Base-by-base conservation (phyloP, 2,888 invertebrate genomes). In the Glaucopsyche alexis region DNA sequence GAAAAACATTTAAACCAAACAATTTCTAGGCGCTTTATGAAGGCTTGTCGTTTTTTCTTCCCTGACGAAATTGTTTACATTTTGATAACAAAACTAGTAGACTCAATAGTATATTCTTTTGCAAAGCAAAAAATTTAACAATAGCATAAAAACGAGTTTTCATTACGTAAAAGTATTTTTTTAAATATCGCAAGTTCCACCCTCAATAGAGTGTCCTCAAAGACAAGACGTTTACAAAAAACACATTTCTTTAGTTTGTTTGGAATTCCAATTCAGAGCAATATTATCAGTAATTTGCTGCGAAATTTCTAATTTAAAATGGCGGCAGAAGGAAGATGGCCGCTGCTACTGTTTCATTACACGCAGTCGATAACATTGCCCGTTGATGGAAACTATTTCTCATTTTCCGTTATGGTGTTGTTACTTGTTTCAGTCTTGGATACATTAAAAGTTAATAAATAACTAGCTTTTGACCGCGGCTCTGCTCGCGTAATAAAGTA, bases 301-400 rank as follows among this genome's bases (percentile, higher is more conserved):
- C 13, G 29, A 60, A 60, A 60, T 38, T 14, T 60, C 60, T 60
- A 60, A 60, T 60, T 60, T 60, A 60, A 60, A 60, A 60, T 60
- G 60, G 60, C 29, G 60, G 13, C 60, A 38, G 16, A 60, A 60
- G 29, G 29, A 60, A 60, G 29, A 60, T 60, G 60, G 60, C 60
- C 29, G 60, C 29, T 16, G 60, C 60, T 29, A 60, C 29, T 60
- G 60, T 38, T 60, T 38, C 60, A 60, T 38, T 60, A 60, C 19
- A 8, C 42, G 6, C 13, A 9, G 47, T 11, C 29, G 60, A 60
- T 60, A 29, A 60, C 13, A 38, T 60, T 60, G 29, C 29, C 0
- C 29, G 60, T 13, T 13, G 29, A 60, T 60, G 29, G 13, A 60
- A 60, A 38, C 29, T 60, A 38, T 60, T 60, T 11, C 60, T 60